Conservation (phyloP, 2,113 vertebrate species). For the Entomyzon cyanotis region DNA sequence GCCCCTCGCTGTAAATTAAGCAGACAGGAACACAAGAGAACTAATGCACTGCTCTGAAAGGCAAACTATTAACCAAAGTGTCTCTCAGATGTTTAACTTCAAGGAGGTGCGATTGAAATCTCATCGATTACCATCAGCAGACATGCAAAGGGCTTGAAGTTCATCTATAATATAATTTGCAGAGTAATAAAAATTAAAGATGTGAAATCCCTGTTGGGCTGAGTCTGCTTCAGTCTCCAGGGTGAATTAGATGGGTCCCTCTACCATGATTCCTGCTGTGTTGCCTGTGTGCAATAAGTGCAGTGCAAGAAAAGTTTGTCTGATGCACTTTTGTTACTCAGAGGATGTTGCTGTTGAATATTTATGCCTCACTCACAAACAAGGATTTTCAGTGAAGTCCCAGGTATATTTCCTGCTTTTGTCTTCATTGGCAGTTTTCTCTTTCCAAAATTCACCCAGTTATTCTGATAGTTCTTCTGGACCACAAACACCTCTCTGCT, state of each 20-base stretch:
- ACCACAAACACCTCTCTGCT: neutral
- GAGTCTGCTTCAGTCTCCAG: neutral
- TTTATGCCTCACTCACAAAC: neutral
- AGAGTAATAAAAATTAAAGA: constrained; percentile 26
- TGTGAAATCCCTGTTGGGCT: neutral
- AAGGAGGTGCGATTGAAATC: constrained; percentile 7
- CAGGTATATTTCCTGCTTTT: neutral
- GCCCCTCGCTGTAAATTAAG: constrained; percentile 23
- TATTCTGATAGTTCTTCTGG: neutral
- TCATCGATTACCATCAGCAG: neutral
- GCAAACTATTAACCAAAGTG: constrained; percentile 19
- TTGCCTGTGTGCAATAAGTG: neutral
- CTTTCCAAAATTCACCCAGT: neutral
- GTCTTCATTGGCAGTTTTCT: neutral
- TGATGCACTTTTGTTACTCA: neutral
- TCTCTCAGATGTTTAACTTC: constrained; percentile 47
- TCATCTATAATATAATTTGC: neutral
- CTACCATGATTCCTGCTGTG: rapidly evolving
- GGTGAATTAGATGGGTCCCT: neutral
- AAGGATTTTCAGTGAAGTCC: neutral
- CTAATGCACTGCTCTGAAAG: constrained; percentile 28
- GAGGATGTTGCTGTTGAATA: neutral
- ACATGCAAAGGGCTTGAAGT: neutral
- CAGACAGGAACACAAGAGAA: constrained; percentile 12
- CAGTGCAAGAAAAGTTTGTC: neutral